Base-by-base conservation (phyloP, 1,140 invertebrate species). In the Amphibalanus amphitrite region DNA sequence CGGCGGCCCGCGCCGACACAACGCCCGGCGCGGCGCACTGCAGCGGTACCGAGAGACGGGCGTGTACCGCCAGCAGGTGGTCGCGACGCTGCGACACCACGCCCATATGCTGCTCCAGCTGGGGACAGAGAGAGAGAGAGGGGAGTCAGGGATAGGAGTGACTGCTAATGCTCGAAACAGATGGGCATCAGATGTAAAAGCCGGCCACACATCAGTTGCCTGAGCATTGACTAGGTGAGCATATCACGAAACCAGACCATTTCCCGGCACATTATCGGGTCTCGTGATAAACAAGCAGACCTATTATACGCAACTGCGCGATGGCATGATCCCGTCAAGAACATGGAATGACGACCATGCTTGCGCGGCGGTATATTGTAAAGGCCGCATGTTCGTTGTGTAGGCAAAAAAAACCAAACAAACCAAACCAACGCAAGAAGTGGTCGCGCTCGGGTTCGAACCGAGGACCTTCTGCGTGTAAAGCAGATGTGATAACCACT, bases 31-130 rank as follows among this genome's bases (percentile, higher is more conserved):
- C 69, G 28, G 75, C 69, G 13, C 72, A 71, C 47, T 71, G 71
- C 71, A 75, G 72, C 25, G 75, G 75, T 33, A 75, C 75, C 15
- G 75, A 75, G 38, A 98, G 85, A 64, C 95, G 85, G 23, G 95
- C 92, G 83, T 97, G 97, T 13, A 98, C 90, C 15, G 95, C 93
- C 65, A 97, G 82, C 69, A 98, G 82, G 80, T 97, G 93, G 82
- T 98, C 95, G 69, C 94, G 85, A 65, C 94, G 84, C 0, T 59
- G 47, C 17, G 47, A 13, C 47, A 59, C 47, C 10, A 59, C 47
- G 6, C 6, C 17, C 47, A 59, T 59, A 23, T 59, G 47, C 47
- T 59, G 13, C 47, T 59, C 47, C 47, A 59, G 10, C n/a, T n/a
- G n/a, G n/a, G n/a, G n/a, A n/a, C n/a, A n/a, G n/a, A n/a, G n/a